Evolutionary conservation across 1,140 invertebrate species (phyloP).

Genomic region (Drosophila watanabei): DNA sequence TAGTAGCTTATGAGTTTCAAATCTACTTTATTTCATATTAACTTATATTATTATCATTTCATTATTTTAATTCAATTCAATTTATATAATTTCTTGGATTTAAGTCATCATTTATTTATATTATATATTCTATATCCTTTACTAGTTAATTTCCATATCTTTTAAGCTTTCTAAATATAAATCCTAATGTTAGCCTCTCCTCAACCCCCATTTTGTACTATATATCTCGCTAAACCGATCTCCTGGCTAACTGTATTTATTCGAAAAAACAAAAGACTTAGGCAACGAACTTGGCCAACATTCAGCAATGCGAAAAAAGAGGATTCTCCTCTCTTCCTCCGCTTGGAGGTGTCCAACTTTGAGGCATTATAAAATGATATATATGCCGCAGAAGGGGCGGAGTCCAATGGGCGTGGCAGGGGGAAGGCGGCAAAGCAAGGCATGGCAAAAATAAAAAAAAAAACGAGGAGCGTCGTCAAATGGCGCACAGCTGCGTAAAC

Average conservation of each 20-base stretch:
- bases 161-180: no score
- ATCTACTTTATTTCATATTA: not conserved
- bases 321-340: not conserved
- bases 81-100: no score
- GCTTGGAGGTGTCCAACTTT: slow-evolving; percentile 24
- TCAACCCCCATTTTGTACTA: not conserved
- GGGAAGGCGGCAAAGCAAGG: not conserved
- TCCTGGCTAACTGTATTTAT: slow-evolving; percentile 9
- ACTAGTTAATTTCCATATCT: no score
- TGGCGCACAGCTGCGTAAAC: slow-evolving; percentile 76
- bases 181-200: not conserved
- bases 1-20: not conserved
- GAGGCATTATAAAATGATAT: slow-evolving; percentile 45
- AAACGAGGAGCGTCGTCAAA: slow-evolving; percentile 70
- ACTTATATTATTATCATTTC: not conserved
- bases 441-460: slow-evolving; percentile 31
- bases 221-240: slow-evolving; percentile 7
- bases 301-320: not conserved
- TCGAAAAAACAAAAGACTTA: slow-evolving; percentile 77
- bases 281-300: slow-evolving; percentile 71
- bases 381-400: slow-evolving; percentile 25
- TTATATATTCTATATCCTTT: no score
- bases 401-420: slow-evolving; percentile 34
- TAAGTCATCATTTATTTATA: no score
- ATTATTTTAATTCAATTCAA: not conserved